Conservation (phyloP, 2,888 invertebrate species). For the Calliopum simillimum region DNA sequence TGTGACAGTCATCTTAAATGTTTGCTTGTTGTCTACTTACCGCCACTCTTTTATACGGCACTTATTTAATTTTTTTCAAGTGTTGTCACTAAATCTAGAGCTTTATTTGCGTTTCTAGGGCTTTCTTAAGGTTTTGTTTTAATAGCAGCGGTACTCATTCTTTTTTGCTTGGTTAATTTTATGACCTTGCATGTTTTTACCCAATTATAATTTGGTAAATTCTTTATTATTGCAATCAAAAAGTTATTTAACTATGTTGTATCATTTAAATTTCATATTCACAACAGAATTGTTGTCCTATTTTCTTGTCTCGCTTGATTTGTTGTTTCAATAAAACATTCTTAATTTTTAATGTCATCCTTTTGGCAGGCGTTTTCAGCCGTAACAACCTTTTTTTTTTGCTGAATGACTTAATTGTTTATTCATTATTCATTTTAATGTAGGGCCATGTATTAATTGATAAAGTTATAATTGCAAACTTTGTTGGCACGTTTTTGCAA, state of each 20-base stretch:
- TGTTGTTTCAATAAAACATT: too few species aligned
- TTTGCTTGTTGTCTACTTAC: constrained; percentile 12
- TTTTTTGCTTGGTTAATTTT: constrained; percentile 6
- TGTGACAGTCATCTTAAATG: too few species aligned
- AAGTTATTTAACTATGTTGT: constrained; percentile 9
- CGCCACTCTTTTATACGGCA: background rate
- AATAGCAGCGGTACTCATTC: background rate
- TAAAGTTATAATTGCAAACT: too few species aligned
- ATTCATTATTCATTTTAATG: too few species aligned
- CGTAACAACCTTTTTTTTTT: too few species aligned
- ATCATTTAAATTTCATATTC: background rate
- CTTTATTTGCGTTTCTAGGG: background rate
- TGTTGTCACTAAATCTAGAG: constrained; percentile 12
- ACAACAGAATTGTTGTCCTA: background rate
- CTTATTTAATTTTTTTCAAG: constrained; percentile 1
- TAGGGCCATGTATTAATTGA: too few species aligned
- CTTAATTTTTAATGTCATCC: too few species aligned
- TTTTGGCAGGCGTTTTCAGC: too few species aligned
- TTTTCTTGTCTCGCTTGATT: background rate
- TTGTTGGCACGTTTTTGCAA: too few species aligned
- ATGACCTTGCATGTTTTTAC: constrained; percentile 25
- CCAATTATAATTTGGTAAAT: constrained; percentile 8
- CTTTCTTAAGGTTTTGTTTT: background rate
- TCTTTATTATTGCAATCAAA: constrained; percentile 6
- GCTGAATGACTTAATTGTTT: too few species aligned